Evolutionary conservation across 2,888 invertebrate species (phyloP).

Genomic region (Panopea generosa): DNA sequence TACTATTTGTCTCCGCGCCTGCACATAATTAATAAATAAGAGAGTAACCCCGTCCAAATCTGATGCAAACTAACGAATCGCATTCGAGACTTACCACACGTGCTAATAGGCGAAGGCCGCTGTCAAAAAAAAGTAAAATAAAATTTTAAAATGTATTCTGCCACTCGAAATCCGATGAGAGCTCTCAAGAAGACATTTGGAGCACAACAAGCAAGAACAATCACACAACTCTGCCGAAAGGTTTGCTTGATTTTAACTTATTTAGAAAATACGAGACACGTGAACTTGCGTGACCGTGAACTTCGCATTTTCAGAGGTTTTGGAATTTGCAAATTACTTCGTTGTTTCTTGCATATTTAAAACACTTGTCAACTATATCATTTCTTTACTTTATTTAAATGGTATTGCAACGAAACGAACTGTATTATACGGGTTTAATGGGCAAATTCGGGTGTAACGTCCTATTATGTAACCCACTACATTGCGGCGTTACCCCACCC

Average conservation of each 20-base stretch:
- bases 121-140: not conserved
- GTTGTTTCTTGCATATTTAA: not conserved
- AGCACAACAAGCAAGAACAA: slow-evolving; percentile 61
- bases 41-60: slow-evolving; percentile 17
- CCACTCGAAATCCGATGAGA: slow-evolving; percentile 53
- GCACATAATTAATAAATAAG: not conserved
- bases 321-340: not conserved
- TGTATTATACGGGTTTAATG: too few relatives aligned
- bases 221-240: slow-evolving; percentile 65
- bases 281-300: slow-evolving; percentile 26
- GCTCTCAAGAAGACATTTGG: slow-evolving; percentile 59
- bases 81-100: slow-evolving; percentile 43
- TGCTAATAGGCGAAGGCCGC: slow-evolving; percentile 40
- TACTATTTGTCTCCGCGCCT: too few relatives aligned
- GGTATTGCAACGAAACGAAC: not conserved
- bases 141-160: slow-evolving; percentile 51
- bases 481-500: slow-evolving; percentile 16
- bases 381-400: not conserved
- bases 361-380: too few relatives aligned
- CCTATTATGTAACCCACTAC: not conserved
- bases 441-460: not conserved
- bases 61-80: slow-evolving; percentile 45
- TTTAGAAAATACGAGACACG: not conserved
- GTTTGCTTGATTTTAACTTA: slow-evolving; percentile 19
- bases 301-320: not conserved